Evolutionary conservation across 2,888 invertebrate genomes (phyloP), one percentile per base, ranked within the genome.

Genomic region (Nomada hirtipes): DNA sequence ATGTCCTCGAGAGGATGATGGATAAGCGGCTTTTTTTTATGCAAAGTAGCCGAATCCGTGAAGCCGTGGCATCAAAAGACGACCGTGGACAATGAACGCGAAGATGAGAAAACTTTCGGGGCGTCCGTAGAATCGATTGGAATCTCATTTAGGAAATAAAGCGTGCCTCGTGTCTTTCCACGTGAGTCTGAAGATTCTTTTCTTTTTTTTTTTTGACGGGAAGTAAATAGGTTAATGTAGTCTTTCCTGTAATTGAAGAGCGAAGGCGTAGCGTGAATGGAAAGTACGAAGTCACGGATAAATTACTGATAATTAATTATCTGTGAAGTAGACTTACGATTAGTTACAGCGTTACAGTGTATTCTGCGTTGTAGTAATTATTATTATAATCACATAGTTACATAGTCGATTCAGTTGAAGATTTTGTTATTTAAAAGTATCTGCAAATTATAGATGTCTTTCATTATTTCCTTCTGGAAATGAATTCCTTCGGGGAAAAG

Each of bases 81-180:
- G 18, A n/a, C 4, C n/a, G 55, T 4, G 57, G 47, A 44, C 44
- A 13, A 68, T 18, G 23, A 36, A 36, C n/a, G n/a, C 2, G n/a
- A n/a, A 52, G n/a, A n/a, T 2, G 65, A 53, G 20, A 36, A 36
- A 36, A 36, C 36, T 67, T 53, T 36, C 53, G 67, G 52, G 2
- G 20, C 47, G 47, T 15, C 36, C 15, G 20, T 64, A 20, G 10
- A 36, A 67, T 67, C 67, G 67, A 53, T 53, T 18, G 53, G 36
- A 67, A 53, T 67, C 53, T 67, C 36, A 53, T 67, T 67, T 36
- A 0, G 20, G 36, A 2, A 53, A 53, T 53, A 53, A 53, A 52
- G 36, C 36, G 20, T 36, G 20, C 20, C 36, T 53, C 15, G 36
- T 53, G 36, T 36, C 15, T 53, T 36, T 20, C 0, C 36, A 20